A percentile compares a stretch with the other conserved stretches of the same genome.
Evolutionary conservation across 1,140 invertebrate species (phyloP).

Genomic region (Drosophila tristis): DNA sequence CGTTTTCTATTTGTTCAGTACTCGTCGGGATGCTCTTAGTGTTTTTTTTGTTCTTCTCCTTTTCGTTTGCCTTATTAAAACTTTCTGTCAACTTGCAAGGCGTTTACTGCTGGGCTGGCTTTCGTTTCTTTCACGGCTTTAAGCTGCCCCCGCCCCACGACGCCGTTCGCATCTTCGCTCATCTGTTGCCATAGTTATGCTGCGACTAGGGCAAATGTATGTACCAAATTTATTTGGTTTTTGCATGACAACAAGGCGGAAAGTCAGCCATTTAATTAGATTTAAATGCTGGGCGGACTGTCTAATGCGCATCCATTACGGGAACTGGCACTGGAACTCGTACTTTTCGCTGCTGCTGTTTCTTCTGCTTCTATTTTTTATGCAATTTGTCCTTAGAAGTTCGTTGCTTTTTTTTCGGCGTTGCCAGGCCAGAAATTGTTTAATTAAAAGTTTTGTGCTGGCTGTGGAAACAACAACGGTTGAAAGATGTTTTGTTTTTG

Average conservation of each 20-base stretch:
- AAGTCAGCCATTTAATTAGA: slow-evolving; percentile 78
- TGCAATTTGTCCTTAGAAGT: slow-evolving; percentile 76
- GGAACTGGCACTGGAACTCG: too few relatives aligned
- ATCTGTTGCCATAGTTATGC: slow-evolving; percentile 65
- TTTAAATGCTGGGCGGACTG: slow-evolving; percentile 68
- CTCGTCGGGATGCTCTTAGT: slow-evolving; percentile 13
- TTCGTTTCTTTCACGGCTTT: slow-evolving; percentile 53
- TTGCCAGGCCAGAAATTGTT: slow-evolving; percentile 74
- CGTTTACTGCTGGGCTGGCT: slow-evolving; percentile 6
- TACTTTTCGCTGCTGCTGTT: slow-evolving; percentile 18
- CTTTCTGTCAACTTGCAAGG: slow-evolving; percentile 74
- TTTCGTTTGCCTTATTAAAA: slow-evolving; percentile 75
- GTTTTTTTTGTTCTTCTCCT: slow-evolving; percentile 48
- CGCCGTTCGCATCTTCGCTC: slow-evolving; percentile 20
- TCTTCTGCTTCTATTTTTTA: slow-evolving; percentile 33
- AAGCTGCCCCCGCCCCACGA: slow-evolving; percentile 22
- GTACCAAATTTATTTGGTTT: slow-evolving; percentile 61
- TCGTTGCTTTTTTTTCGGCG: slow-evolving; percentile 41
- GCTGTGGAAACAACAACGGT: slow-evolving; percentile 30
- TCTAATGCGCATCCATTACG: slow-evolving; percentile 58
- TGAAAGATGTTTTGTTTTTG: slow-evolving; percentile 35
- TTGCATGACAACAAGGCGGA: slow-evolving; percentile 69
- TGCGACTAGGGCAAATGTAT: slow-evolving; percentile 4
- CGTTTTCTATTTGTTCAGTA: slow-evolving; percentile 30
- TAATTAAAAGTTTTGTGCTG: slow-evolving; percentile 77